Conservation (phyloP, 1,140 invertebrate genomes). For the Teleogryllus occipitalis region DNA sequence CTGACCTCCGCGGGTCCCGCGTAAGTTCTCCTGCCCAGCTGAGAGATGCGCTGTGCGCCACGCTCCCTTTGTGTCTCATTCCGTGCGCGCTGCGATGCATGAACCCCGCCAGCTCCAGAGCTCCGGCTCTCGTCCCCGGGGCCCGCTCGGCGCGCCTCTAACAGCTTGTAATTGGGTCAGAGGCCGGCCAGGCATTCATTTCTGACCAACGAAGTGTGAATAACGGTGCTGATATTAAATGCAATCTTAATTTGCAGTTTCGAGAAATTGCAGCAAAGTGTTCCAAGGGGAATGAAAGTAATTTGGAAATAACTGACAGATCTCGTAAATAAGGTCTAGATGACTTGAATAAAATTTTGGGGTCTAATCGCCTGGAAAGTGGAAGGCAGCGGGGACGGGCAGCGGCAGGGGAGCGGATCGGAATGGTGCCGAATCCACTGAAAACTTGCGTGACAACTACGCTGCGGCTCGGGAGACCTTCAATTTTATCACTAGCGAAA, state of each 20-base stretch:
- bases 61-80: too few relatives aligned
- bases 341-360: not conserved
- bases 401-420: not conserved
- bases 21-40: too few relatives aligned
- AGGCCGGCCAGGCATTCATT: not conserved
- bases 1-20: too few relatives aligned
- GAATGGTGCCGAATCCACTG: not conserved
- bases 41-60: too few relatives aligned
- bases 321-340: not conserved
- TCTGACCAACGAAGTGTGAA: slow-evolving; percentile 1
- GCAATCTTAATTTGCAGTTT: not conserved
- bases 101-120: too few relatives aligned
- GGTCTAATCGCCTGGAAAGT: not conserved
- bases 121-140: too few relatives aligned
- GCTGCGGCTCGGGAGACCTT: too few relatives aligned
- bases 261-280: not conserved
- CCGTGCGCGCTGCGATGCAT: too few relatives aligned
- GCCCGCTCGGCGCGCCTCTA: not conserved
- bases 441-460: too few relatives aligned
- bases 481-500: too few relatives aligned
- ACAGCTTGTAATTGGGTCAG: not conserved
- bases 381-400: not conserved
- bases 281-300: not conserved
- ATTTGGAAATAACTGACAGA: not conserved
- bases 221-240: not conserved